Conservation (phyloP, 2,797 vertebrate species). For the Enteromius argenteus region DNA sequence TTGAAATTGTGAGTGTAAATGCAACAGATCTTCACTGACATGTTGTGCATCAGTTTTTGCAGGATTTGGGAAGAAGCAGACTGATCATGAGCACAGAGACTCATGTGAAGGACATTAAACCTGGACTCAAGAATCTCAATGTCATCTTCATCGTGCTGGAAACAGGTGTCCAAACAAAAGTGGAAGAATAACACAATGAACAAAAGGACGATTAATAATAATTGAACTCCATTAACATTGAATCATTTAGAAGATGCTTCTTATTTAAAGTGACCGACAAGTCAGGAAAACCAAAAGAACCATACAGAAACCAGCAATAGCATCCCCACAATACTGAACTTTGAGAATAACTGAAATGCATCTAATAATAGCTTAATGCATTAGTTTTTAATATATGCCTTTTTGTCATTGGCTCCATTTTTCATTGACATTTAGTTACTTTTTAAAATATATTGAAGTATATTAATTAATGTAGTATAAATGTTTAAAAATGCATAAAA, state of each 20-base stretch:
- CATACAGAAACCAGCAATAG: neutral
- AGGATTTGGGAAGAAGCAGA: conserved; percentile 36
- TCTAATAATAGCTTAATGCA: neutral
- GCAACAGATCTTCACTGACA: conserved; percentile 15
- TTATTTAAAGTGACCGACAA: neutral
- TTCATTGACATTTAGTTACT: neutral
- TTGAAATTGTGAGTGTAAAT: conserved; percentile 14
- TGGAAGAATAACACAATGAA: neutral
- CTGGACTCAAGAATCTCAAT: conserved; percentile 86
- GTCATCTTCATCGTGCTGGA: conserved; percentile 88
- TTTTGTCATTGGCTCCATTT: neutral
- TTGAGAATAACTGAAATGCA: neutral
- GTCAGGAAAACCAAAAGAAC: neutral
- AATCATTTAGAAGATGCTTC: neutral
- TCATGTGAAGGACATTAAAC: conserved; percentile 86
- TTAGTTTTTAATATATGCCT: neutral
- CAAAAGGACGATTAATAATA: neutral
- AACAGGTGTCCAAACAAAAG: conserved; percentile 75
- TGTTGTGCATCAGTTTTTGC: conserved; percentile 31
- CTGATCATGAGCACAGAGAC: conserved; percentile 83
- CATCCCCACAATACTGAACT: neutral
- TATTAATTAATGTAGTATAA: neutral
- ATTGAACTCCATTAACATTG: neutral
- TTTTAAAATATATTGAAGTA: neutral
- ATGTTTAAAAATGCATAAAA: neutral